A percentile compares a stretch with the other conserved stretches of the same genome.
Conservation (phyloP, 2,888 invertebrate species). For the Amphipyra tragopoginis region DNA sequence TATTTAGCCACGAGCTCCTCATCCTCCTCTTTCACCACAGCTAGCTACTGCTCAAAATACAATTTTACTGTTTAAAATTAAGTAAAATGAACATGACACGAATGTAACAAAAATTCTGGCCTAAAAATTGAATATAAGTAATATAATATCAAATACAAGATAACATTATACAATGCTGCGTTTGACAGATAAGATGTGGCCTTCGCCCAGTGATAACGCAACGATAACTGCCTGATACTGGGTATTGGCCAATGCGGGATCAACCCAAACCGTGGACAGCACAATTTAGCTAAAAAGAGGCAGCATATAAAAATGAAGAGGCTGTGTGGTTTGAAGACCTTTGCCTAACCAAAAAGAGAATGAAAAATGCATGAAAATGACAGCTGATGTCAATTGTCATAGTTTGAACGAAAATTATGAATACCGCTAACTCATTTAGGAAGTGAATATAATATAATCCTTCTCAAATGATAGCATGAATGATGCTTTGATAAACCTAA, state of each 20-base stretch:
- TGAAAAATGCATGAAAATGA: too few species aligned
- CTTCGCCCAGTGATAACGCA: conserved; percentile 56
- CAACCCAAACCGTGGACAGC: neutral
- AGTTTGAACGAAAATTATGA: too few species aligned
- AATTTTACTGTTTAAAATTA: too few species aligned
- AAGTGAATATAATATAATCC: neutral
- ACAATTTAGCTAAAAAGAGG: neutral
- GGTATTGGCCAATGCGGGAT: conserved; percentile 35
- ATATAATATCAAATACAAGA: conserved; percentile 46
- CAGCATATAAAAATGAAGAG: conserved; percentile 2
- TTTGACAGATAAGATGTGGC: conserved; percentile 57
- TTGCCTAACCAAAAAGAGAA: neutral
- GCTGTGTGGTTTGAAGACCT: neutral
- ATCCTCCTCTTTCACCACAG: too few species aligned
- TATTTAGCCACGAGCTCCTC: too few species aligned
- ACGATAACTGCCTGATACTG: conserved; percentile 47
- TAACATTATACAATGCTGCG: conserved; percentile 39
- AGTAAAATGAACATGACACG: neutral
- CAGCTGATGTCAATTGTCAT: neutral
- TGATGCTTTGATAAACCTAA: conserved; percentile 11
- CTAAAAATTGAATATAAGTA: conserved; percentile 42
- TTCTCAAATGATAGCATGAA: conserved; percentile 33
- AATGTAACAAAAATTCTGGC: conserved; percentile 17
- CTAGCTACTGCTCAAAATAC: too few species aligned
- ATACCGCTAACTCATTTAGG: too few species aligned